Evolutionary conservation across 37 sponge, comb jelly and placozoan species (phyloP), one percentile per base, ranked within the genome.

Genomic region (Haliclona indistincta): DNA sequence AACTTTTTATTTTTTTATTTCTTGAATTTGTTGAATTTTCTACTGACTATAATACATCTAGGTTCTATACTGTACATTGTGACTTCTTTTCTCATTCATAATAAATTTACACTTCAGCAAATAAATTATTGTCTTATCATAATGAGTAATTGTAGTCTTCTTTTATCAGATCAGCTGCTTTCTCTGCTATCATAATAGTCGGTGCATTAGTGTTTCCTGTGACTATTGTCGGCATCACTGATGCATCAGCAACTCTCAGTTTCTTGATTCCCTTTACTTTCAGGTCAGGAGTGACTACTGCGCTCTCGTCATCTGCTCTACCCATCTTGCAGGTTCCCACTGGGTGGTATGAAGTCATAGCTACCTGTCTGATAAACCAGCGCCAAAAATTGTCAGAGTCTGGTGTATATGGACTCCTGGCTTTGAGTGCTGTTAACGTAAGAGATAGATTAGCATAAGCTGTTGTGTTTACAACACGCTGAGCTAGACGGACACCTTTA

Each of bases 291-390:
- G 83, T 83, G 33, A 95, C 91, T n/a, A 95, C 95, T 26, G 82
- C 45, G 62, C 43, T 74, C 2, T 49, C 43, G 51, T 95, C 95
- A 13, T 62, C 61, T 4, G 30, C 34, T 5, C 66, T 11, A 0
- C 95, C 95, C 95, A 94, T 94, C 39, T 81, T 90, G 39, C 92
- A 90, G 7, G 95, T 95, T 0, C 95, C 84, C 28, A 67, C 81
- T 34, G 85, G 86, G 56, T 94, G 87, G 32, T 81, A 86, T 2
- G 66, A 22, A 28, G 87, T 86, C 47, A 82, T 68, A 0, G 90
- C 61, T n/a, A 71, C n/a, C 1, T 65, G 70, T 0, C 78, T 69
- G 28, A 94, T 83, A 65, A 73, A 79, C 76, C 83, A 83, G 30
- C 80, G 80, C 84, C 90, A 81, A 29, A 79, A 89, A 23, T 73